Conservation (phyloP, 2,113 vertebrate species). For the Alethe castanea region DNA sequence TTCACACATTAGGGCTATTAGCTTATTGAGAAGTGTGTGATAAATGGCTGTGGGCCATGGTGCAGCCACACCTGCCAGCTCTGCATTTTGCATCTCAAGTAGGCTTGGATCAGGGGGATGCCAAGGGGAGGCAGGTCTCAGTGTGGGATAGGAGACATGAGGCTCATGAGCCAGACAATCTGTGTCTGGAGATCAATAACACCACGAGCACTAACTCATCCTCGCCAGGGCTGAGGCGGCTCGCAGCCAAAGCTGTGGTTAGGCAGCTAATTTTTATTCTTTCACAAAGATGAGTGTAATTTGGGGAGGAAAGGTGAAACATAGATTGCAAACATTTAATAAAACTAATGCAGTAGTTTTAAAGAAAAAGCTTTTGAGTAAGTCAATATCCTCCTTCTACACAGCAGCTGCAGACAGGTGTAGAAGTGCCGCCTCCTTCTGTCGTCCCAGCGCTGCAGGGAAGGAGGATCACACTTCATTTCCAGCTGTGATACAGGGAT, state of each 20-base stretch:
- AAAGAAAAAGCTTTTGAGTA: background rate
- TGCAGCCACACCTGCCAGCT: slow-evolving; percentile 62
- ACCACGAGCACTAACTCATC: slow-evolving; percentile 57
- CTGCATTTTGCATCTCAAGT: background rate
- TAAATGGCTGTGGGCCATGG: slow-evolving; percentile 44
- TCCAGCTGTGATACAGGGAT: background rate
- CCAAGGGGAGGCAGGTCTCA: background rate
- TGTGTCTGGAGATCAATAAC: slow-evolving; percentile 57
- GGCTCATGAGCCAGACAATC: background rate
- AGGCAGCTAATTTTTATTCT: background rate
- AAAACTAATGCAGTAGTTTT: slow-evolving; percentile 43
- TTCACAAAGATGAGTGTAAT: slow-evolving; percentile 7
- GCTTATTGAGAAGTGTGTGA: slow-evolving; percentile 83
- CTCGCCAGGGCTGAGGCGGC: background rate
- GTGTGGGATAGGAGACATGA: background rate
- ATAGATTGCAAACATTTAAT: background rate
- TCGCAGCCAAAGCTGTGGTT: slow-evolving; percentile 33
- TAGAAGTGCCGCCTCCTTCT: background rate
- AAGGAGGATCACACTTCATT: background rate
- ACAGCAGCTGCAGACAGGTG: background rate
- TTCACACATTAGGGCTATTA: slow-evolving; percentile 94
- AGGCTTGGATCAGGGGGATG: background rate
- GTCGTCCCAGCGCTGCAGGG: accelerated
- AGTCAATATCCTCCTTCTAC: background rate
- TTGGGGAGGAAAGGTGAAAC: slow-evolving; percentile 44